Conservation (phyloP, 2,113 vertebrate species). For the Jacana jacana region DNA sequence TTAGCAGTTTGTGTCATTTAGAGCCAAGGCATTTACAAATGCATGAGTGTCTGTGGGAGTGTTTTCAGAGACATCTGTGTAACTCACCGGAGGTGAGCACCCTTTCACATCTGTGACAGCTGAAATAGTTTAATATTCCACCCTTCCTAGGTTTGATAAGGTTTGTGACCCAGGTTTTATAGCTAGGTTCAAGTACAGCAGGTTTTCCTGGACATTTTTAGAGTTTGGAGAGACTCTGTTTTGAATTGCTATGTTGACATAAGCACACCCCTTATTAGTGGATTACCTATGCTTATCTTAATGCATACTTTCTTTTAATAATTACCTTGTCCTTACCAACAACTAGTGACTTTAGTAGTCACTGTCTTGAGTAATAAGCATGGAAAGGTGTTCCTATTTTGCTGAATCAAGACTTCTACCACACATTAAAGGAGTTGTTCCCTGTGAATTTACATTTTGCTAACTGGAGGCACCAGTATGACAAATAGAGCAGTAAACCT, state of each 20-base stretch:
- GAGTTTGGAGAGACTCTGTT: background rate
- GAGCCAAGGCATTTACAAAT: background rate
- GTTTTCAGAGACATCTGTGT: background rate
- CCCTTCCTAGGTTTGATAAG: background rate
- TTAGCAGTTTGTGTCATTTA: background rate
- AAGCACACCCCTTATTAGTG: background rate
- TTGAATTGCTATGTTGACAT: background rate
- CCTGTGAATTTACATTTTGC: background rate
- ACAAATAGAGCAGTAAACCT: background rate
- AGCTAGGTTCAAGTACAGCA: background rate
- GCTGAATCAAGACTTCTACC: background rate
- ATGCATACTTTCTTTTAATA: background rate
- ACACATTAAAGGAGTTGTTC: background rate
- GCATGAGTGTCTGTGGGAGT: background rate
- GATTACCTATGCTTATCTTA: background rate
- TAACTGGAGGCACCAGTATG: background rate
- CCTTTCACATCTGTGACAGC: background rate
- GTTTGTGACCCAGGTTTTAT: background rate
- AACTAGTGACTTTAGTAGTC: background rate
- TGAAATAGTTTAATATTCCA: constrained; percentile 2
- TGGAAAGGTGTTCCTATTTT: background rate
- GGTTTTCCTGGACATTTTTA: background rate
- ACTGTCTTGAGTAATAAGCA: background rate
- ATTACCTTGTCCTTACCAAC: background rate
- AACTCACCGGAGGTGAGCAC: background rate